Evolutionary conservation across 2,113 vertebrate species (phyloP).

Genomic region (Hydrochoerus hydrochaeris): DNA sequence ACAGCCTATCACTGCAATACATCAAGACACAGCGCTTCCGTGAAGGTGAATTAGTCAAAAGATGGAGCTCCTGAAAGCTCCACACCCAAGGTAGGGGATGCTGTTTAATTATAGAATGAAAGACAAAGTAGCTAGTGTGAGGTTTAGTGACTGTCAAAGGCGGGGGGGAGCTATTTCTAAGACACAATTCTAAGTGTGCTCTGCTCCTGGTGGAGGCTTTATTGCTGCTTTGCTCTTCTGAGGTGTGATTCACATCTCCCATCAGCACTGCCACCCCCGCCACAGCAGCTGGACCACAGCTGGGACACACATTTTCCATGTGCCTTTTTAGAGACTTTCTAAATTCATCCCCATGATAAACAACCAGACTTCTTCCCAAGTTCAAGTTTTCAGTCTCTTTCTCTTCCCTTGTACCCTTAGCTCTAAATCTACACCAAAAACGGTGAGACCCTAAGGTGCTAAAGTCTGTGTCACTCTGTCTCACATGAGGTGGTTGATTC

Average conservation of each 20-base stretch:
- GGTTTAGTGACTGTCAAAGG: slow-evolving; percentile 69
- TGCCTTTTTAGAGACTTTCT: neutral
- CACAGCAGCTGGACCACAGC: slow-evolving; percentile 9
- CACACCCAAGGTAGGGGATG: slow-evolving; percentile 65
- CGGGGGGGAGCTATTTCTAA: slow-evolving; percentile 53
- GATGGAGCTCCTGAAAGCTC: slow-evolving; percentile 79
- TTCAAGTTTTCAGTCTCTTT: neutral
- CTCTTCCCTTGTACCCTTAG: neutral
- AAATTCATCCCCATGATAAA: neutral
- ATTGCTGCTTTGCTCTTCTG: neutral
- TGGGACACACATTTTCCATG: neutral
- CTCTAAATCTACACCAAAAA: neutral
- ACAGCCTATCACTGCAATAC: slow-evolving; percentile 82
- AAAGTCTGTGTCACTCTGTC: neutral
- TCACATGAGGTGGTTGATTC: neutral
- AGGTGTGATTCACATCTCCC: slow-evolving; percentile 42
- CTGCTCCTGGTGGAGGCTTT: neutral
- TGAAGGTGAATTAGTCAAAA: slow-evolving; percentile 88
- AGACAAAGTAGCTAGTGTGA: slow-evolving; percentile 66
- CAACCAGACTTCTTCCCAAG: neutral
- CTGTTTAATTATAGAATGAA: slow-evolving; percentile 82
- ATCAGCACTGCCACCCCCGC: rapidly evolving
- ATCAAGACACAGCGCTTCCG: slow-evolving; percentile 83
- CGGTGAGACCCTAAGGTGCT: neutral
- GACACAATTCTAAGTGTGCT: slow-evolving; percentile 46